Conservation (phyloP, 1,140 invertebrate genomes). For the Eciton burchellii region DNA sequence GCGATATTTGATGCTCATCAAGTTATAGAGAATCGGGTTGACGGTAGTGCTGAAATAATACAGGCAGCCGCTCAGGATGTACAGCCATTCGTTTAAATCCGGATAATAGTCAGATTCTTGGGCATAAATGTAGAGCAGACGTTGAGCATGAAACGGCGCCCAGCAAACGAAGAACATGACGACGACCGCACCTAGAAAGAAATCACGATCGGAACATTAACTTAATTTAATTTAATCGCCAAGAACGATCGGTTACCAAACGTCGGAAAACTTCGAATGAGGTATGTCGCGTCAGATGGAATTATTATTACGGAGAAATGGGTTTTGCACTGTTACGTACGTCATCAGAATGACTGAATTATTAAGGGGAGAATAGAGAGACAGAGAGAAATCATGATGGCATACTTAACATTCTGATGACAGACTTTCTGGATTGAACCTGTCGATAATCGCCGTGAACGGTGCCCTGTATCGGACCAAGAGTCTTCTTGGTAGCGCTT, state of each 20-base stretch:
- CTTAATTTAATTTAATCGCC: neutral
- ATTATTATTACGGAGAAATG: neutral
- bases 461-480: constrained; percentile 86
- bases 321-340: neutral
- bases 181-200: constrained; percentile 94
- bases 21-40: constrained; percentile 96
- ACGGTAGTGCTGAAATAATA: constrained; percentile 96
- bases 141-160: constrained; percentile 98
- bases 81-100: constrained; percentile 92
- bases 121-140: constrained; percentile 91
- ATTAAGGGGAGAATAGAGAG: neutral
- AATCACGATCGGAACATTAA: constrained; percentile 47
- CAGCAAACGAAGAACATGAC: constrained; percentile 98
- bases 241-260: no score
- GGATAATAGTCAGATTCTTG: constrained; percentile 87
- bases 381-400: neutral
- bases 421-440: constrained; percentile 89
- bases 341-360: constrained; percentile 3
- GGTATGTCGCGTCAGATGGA: no score
- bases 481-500: constrained; percentile 84
- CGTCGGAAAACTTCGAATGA: no score
- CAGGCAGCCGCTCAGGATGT: constrained; percentile 91
- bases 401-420: constrained; percentile 89
- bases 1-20: constrained; percentile 95
- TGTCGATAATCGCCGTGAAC: constrained; percentile 89